Conservation (phyloP, 2,113 vertebrate species). For the Panthera tigris region DNA sequence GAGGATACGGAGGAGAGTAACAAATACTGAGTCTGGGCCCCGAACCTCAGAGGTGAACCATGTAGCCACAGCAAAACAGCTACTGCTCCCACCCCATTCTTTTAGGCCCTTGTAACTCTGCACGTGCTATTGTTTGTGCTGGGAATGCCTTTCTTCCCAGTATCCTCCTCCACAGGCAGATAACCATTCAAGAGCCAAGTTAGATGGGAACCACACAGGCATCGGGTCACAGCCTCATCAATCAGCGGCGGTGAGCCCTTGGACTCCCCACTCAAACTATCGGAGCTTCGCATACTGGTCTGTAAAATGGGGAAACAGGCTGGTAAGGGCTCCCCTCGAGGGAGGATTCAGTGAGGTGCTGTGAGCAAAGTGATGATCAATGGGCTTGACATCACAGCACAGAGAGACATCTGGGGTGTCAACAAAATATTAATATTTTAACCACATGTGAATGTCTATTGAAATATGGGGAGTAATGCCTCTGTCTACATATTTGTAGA, state of each 20-base stretch:
- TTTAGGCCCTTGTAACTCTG: not conserved
- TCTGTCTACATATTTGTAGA: not conserved
- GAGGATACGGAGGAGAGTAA: not conserved
- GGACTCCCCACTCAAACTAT: not conserved
- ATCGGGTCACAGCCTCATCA: not conserved
- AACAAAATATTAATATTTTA: not conserved
- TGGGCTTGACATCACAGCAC: fast-evolving
- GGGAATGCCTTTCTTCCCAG: too few relatives aligned
- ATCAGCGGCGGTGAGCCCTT: not conserved
- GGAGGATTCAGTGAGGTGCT: not conserved
- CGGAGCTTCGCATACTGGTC: not conserved
- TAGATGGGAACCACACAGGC: fast-evolving
- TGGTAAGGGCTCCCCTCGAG: fast-evolving
- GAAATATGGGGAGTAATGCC: not conserved
- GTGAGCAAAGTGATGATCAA: fast-evolving
- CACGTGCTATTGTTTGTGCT: too few relatives aligned
- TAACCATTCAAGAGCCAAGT: not conserved
- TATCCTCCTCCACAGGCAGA: not conserved
- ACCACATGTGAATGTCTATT: not conserved
- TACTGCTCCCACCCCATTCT: not conserved
- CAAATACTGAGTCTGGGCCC: not conserved
- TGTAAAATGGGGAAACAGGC: not conserved
- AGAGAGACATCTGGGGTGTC: not conserved
- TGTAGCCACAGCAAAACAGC: not conserved
- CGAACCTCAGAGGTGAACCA: not conserved